Evolutionary conservation across 2,113 vertebrate species (phyloP).

Genomic region (Melierax canorus): DNA sequence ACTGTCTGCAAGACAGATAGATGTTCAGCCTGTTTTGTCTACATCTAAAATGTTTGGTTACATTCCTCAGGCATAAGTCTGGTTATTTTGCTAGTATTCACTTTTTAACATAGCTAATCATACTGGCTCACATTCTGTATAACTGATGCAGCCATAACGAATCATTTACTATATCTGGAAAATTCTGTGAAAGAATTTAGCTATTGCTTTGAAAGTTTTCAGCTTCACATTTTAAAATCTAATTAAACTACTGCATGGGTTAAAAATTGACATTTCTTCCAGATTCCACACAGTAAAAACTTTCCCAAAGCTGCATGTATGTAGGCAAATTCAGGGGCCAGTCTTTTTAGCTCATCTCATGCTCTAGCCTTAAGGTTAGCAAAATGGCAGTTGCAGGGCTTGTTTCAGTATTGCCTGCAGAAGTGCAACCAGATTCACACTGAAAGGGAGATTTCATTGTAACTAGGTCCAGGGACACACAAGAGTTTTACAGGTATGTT

Average conservation of each 20-base stretch:
- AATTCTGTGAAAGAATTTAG: too few species aligned
- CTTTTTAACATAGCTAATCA: background rate
- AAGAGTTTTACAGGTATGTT: background rate
- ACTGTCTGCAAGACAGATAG: background rate
- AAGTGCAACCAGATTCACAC: rapidly evolving
- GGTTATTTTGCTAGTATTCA: background rate
- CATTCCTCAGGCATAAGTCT: background rate
- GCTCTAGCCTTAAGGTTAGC: background rate
- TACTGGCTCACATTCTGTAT: background rate
- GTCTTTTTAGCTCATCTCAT: background rate
- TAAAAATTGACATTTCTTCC: background rate
- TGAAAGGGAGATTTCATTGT: background rate
- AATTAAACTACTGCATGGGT: background rate
- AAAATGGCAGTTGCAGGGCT: background rate
- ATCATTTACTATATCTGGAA: background rate
- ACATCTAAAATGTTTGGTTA: background rate
- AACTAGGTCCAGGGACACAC: background rate
- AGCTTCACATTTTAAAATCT: background rate
- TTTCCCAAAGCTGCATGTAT: rapidly evolving
- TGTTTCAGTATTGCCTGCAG: background rate
- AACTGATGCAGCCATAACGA: background rate
- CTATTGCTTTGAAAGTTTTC: background rate
- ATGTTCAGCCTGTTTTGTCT: background rate
- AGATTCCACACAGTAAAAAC: too few species aligned
- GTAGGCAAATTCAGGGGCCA: background rate